Evolutionary conservation across 1,140 invertebrate species (phyloP), one percentile per base, ranked within the genome.

Genomic region (Bombus huntii): DNA sequence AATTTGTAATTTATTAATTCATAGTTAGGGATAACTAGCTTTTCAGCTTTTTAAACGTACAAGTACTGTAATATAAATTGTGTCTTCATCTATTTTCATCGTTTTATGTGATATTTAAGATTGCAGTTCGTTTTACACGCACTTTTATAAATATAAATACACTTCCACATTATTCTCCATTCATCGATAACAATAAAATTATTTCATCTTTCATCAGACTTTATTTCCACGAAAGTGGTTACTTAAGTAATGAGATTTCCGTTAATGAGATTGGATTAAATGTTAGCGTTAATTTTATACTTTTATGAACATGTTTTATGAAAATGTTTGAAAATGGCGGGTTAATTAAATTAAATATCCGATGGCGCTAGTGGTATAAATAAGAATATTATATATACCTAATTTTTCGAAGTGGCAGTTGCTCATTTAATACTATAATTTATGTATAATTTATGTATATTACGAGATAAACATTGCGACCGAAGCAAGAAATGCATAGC

Each of bases 131-230:
- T 66, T 86, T 66, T 65, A 28, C 44, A 47, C 47, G 28, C 71
- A 81, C 72, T 79, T 89, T 85, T 88, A 65, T 83, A 88, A 88
- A 66, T 37, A 62, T 70, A 39, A 86, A 34, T 77, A 34, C 80
- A 47, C 37, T 62, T 42, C 12, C 47, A 53, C 68, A 66, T 28
- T 59, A 57, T 85, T 87, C 57, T 59, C 77, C 37, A 81, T n/a
- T 81, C 65, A 68, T 59, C 57, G 34, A 25, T 72, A 66, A 53
- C 70, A 88, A 88, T 88, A 86, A 85, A 86, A 65, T 9, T 77
- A 68, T 44, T 86, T 62, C 37, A 34, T 77, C 13, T 71, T 70
- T 86, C n/a, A 37, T 18, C 5, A 72, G n/a, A 70, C n/a, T 85
- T 85, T 68, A 34, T 77, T 71, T 80, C 31, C 25, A 10, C 18